A percentile compares a stretch with the other conserved stretches of the same genome.
Conservation (phyloP, 1,140 invertebrate species). For the Saccostrea echinata region DNA sequence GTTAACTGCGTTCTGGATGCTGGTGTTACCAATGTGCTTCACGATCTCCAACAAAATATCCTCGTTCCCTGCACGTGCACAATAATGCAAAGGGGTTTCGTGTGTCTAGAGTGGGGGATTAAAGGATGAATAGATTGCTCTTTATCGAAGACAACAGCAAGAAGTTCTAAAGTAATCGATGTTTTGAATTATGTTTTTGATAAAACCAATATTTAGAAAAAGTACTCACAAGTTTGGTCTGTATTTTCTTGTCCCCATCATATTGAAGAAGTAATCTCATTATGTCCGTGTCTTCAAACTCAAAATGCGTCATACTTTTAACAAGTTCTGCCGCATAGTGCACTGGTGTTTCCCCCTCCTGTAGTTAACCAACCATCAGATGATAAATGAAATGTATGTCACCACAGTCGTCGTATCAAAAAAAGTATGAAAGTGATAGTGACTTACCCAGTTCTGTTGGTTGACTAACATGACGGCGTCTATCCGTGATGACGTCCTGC, state of each 20-base stretch:
- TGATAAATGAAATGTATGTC: not conserved
- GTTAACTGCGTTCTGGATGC: constrained; percentile 95
- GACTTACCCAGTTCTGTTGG: constrained; percentile 80
- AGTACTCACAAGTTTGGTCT: constrained; percentile 86
- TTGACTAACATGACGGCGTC: constrained; percentile 80
- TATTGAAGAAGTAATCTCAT: constrained; percentile 92
- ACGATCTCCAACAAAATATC: constrained; percentile 96
- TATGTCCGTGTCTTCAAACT: constrained; percentile 93
- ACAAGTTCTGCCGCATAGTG: constrained; percentile 87
- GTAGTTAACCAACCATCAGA: constrained; percentile 13
- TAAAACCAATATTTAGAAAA: not conserved
- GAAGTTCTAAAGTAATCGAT: no score
- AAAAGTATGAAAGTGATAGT: not conserved
- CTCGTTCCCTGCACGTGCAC: constrained; percentile 96
- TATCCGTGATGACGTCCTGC: constrained; percentile 68
- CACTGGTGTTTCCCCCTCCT: constrained; percentile 95
- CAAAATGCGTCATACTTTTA: constrained; percentile 86
- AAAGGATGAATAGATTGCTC: not conserved
- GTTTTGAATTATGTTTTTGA: no score
- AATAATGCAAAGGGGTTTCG: constrained; percentile 97
- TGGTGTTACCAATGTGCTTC: constrained; percentile 90
- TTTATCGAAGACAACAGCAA: not conserved
- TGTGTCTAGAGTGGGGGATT: constrained; percentile 83
- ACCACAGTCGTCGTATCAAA: not conserved
- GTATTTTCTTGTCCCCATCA: constrained; percentile 92